These are phyloP conservation scores for Zeuzera pyrina DNA, from an alignment of 2,888 invertebrate species.

Conservation along the genomic window DNA sequence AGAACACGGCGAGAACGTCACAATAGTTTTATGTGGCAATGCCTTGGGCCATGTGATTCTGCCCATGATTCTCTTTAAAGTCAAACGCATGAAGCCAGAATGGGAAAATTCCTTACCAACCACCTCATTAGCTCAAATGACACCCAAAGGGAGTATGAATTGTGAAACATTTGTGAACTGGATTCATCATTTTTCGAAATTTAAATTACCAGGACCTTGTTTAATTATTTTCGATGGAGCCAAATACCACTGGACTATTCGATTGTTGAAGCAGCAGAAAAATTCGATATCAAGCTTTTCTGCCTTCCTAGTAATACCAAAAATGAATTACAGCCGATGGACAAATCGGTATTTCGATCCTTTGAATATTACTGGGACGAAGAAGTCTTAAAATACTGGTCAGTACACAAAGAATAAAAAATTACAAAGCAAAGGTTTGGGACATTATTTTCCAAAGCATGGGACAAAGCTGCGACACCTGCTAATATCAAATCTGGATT, in stretches of 20 bases:
- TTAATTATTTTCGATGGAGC: constrained; percentile 7
- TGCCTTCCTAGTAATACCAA: constrained; percentile 36
- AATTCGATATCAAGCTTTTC: constrained; percentile 22
- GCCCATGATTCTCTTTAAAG: constrained; percentile 9
- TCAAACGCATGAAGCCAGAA: constrained; percentile 11
- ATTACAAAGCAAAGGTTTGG: constrained; percentile 27
- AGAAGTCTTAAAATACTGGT: constrained; percentile 25
- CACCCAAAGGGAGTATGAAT: constrained; percentile 5
- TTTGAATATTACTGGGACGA: constrained; percentile 33
- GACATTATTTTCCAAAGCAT: constrained; percentile 17
- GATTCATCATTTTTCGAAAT: constrained; percentile 22
- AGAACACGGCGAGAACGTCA: constrained; percentile 15
- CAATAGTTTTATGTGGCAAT: constrained; percentile 15
- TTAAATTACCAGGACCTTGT: constrained; percentile 17
- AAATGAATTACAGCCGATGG: constrained; percentile 32
- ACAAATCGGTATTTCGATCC: constrained; percentile 26
- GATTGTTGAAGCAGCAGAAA: constrained; percentile 26
- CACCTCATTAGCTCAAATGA: background rate
- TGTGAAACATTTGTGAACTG: constrained; percentile 3
- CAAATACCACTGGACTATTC: constrained; percentile 18
- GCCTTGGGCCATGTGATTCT: constrained; percentile 12
- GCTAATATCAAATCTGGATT: constrained; percentile 23
- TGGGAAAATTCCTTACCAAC: constrained; percentile 6
- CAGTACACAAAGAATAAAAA: constrained; percentile 17
- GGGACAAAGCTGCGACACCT: constrained; percentile 20